Percentiles rank a stretch among this genome's conserved stretches.
Evolutionary conservation across 2,113 vertebrate genomes (phyloP).

Genomic region (Australoheros scitulus): DNA sequence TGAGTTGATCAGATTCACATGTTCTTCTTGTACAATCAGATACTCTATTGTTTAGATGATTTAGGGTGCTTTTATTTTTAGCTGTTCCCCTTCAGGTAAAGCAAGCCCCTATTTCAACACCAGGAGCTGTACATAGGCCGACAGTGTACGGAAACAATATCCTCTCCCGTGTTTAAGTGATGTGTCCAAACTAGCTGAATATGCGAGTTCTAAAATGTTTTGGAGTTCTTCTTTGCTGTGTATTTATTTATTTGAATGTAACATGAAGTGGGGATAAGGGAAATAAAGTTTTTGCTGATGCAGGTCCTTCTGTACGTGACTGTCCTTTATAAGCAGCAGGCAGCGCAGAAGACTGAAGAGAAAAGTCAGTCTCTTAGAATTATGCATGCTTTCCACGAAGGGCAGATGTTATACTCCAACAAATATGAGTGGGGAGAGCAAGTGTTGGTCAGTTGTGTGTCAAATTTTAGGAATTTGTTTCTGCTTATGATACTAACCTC

Average conservation of each 20-base stretch:
- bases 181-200: conserved; percentile 9
- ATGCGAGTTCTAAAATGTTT: conserved; percentile 24
- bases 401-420: conserved; percentile 8
- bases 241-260: conserved; percentile 33
- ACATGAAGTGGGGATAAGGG: not conserved
- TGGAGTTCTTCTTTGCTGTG: not conserved
- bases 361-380: not conserved
- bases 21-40: not conserved
- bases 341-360: not conserved
- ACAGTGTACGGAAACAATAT: not conserved
- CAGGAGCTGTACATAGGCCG: conserved; percentile 5
- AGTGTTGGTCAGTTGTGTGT: not conserved
- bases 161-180: not conserved
- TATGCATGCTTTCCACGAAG: conserved; percentile 9
- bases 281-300: conserved; percentile 45
- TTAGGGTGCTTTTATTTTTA: not conserved
- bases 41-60: not conserved
- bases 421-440: not conserved
- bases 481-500: not conserved
- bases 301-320: not conserved
- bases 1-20: not conserved
- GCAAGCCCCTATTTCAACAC: conserved; percentile 13
- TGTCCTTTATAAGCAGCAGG: conserved; percentile 23
- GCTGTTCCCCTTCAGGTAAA: not conserved
- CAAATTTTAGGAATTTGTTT: not conserved